These are phyloP conservation scores for Tachystola acroxantha DNA, from an alignment of 2,888 invertebrate species.

Conservation along the genomic window DNA sequence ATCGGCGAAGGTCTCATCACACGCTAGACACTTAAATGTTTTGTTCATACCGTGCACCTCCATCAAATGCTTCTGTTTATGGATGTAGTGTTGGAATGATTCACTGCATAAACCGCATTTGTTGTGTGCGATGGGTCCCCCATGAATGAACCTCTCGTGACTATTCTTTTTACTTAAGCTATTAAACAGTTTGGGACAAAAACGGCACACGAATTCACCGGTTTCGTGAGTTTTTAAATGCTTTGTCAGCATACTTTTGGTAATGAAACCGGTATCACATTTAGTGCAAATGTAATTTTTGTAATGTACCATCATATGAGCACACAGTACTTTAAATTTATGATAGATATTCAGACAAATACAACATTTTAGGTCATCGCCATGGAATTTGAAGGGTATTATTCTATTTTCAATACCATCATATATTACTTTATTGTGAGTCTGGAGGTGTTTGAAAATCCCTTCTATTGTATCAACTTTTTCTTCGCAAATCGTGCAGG, in stretches of 20 bases:
- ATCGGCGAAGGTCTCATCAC: slow-evolving; percentile 27
- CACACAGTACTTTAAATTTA: slow-evolving; percentile 2
- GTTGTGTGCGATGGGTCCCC: slow-evolving; percentile 18
- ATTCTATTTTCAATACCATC: slow-evolving; percentile 1
- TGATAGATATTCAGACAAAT: slow-evolving; percentile 2
- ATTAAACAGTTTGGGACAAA: slow-evolving; percentile 46
- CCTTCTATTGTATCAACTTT: neutral
- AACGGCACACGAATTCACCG: slow-evolving; percentile 26
- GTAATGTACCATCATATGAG: slow-evolving; percentile 25
- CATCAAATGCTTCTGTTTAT: slow-evolving; percentile 27
- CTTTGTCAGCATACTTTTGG: slow-evolving; percentile 8
- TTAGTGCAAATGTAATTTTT: slow-evolving; percentile 40
- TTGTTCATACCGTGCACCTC: slow-evolving; percentile 26
- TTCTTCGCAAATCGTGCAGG: slow-evolving; percentile 5
- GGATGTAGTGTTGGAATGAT: slow-evolving; percentile 19
- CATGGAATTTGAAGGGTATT: slow-evolving; percentile 8
- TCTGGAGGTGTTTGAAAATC: slow-evolving; percentile 3
- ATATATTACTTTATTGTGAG: slow-evolving; percentile 1
- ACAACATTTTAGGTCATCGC: slow-evolving; percentile 1
- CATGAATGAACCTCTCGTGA: slow-evolving; percentile 42
- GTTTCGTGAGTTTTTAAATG: slow-evolving; percentile 16
- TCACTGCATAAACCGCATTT: slow-evolving; percentile 34
- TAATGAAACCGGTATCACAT: slow-evolving; percentile 23
- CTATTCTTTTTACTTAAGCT: slow-evolving; percentile 44
- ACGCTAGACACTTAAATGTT: slow-evolving; percentile 30